Base-by-base conservation (phyloP, 2,113 vertebrate species). In the Lophotis ruficrista region DNA sequence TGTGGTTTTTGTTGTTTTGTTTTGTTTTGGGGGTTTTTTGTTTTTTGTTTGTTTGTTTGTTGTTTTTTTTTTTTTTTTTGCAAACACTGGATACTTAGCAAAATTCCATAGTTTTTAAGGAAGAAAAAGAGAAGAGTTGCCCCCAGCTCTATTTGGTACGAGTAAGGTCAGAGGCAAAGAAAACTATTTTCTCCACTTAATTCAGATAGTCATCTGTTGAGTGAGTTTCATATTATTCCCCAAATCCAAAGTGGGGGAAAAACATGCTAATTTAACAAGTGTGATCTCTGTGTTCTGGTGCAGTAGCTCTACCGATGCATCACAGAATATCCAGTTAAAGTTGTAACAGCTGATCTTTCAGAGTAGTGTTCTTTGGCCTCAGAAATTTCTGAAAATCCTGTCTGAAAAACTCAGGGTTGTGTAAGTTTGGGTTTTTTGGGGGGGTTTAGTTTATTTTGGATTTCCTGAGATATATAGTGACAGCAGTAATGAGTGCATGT, bases 401-500 rank as follows among this genome's bases (percentile, higher is more conserved):
- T 48, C 58, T 69, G 80, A 61, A 66, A 61, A 85, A 8, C 9
- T 70, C 13, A 38, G 76, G 72, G 37, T 51, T 62, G 7, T 65
- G 35, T 69, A 69, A 48, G n/a, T 14, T 53, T 47, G 47, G 47
- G 18, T 53, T 54, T 22, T 22, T 27, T 6, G 51, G 41, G 41
- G 41, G 41, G 41, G 16, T 31, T 43, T 83, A 25, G 10, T 85
- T 91, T 68, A 17, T 68, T 75, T 73, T 88, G 54, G 38, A 22
- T 17, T 53, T 62, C 18, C 19, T 56, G 90, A 35, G 15, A 18
- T 65, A 14, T 11, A 22, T 5, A 43, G 35, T 79, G 57, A 57
- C 43, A 75, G 37, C 58, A 92, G 5, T 71, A 75, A 54, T 33
- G 14, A 81, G 3, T 0, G 0, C 6, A 8, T 0, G 0, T 82